Evolutionary conservation across 2,888 invertebrate genomes (phyloP).

Genomic region (Drosophila recens): DNA sequence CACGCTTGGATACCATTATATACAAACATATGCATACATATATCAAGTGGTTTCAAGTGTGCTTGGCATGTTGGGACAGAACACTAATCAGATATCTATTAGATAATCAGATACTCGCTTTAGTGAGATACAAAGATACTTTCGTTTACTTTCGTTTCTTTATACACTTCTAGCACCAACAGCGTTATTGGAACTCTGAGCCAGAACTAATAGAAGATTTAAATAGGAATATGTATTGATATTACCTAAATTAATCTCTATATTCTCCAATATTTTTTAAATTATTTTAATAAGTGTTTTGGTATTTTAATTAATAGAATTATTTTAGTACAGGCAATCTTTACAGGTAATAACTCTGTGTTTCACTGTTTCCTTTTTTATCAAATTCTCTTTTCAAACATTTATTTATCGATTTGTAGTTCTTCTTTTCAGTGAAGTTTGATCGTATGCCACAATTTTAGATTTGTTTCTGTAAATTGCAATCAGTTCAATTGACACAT

Average conservation of each 20-base stretch:
- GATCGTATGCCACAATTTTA: not conserved
- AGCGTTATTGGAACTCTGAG: not conserved
- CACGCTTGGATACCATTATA: constrained; percentile 62
- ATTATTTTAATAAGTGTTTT: no score
- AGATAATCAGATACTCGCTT: constrained; percentile 9
- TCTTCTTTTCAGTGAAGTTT: not conserved
- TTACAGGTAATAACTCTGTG: no score
- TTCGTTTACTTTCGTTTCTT: not conserved
- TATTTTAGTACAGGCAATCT: no score
- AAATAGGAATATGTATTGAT: no score
- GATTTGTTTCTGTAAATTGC: constrained; percentile 3
- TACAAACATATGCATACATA: not conserved
- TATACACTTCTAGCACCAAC: not conserved
- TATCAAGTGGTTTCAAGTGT: constrained; percentile 41
- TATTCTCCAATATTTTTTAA: no score
- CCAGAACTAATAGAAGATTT: no score
- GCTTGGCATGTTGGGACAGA: constrained; percentile 26
- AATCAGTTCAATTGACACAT: constrained; percentile 32
- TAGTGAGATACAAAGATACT: not conserved
- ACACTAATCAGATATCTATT: constrained; percentile 52
- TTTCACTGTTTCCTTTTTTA: no score
- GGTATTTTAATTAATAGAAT: no score
- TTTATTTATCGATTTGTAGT: not conserved
- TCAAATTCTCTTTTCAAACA: not conserved
- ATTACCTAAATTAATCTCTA: no score